These are phyloP conservation scores for Hydractinia echinata DNA, from an alignment of 30 jellyfish, hydroid and myxozoan species.

Conservation along the genomic window DNA sequence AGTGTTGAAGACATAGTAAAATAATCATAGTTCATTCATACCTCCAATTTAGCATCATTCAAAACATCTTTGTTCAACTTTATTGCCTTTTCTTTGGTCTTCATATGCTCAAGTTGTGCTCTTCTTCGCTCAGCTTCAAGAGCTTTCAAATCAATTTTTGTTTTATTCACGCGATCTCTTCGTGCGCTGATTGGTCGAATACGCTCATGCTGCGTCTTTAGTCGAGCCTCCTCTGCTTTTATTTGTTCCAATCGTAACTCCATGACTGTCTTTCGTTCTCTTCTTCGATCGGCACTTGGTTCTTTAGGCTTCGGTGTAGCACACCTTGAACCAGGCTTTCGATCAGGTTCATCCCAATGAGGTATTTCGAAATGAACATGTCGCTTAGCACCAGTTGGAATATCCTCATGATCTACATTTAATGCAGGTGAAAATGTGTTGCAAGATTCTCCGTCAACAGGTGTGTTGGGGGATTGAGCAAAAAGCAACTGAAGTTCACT, in stretches of 20 bases:
- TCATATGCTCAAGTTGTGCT: background rate
- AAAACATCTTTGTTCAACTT: background rate
- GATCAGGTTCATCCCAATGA: background rate
- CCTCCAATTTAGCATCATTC: background rate
- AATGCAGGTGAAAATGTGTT: too few species aligned
- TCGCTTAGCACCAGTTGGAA: too few species aligned
- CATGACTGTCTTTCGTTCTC: background rate
- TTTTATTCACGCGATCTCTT: background rate
- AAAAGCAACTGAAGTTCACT: too few species aligned
- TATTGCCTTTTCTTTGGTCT: background rate
- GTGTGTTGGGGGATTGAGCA: too few species aligned
- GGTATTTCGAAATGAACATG: background rate
- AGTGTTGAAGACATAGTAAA: background rate
- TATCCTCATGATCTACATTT: too few species aligned
- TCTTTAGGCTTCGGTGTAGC: constrained; percentile 9
- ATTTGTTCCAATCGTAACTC: background rate
- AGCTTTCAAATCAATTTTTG: constrained; percentile 3
- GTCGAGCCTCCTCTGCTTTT: background rate
- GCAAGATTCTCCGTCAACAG: too few species aligned
- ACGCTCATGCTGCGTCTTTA: background rate
- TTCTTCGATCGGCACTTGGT: background rate
- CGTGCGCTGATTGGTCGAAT: constrained; percentile 1
- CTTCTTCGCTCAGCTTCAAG: constrained; percentile 9
- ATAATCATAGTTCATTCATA: background rate
- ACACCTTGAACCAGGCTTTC: background rate